Conservation (phyloP, 2,797 vertebrate species). For the Sibirionetta formosa region DNA sequence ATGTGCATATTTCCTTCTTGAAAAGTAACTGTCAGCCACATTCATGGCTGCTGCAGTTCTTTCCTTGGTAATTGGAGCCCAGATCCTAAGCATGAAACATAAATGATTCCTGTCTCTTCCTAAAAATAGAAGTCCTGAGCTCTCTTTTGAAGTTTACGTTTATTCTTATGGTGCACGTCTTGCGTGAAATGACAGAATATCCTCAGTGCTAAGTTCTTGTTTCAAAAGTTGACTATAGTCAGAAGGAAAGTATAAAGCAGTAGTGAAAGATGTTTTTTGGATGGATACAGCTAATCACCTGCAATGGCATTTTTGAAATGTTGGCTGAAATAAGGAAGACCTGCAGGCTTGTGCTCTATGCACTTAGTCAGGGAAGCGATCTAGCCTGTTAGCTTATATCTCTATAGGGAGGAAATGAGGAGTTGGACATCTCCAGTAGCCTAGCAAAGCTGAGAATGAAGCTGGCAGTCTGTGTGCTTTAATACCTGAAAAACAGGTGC, state of each 20-base stretch:
- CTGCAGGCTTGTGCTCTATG: neutral
- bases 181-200: neutral
- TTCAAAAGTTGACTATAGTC: neutral
- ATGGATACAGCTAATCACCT: neutral
- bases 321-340: neutral
- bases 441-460: neutral
- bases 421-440: neutral
- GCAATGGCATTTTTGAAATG: neutral
- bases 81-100: neutral
- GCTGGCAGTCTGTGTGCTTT: neutral
- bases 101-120: neutral
- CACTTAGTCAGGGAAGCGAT: neutral
- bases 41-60: neutral
- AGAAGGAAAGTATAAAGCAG: neutral
- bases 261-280: neutral
- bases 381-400: neutral
- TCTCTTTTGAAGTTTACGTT: neutral
- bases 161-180: neutral
- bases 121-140: neutral
- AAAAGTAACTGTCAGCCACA: neutral
- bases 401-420: neutral
- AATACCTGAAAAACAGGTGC: neutral
- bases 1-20: neutral
- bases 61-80: neutral
- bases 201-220: neutral